A percentile compares a stretch with the other conserved stretches of the same genome.
phyloP scores from a whole-genome alignment of 2,113 vertebrate genomes.

The Lonchura striata region DNA sequence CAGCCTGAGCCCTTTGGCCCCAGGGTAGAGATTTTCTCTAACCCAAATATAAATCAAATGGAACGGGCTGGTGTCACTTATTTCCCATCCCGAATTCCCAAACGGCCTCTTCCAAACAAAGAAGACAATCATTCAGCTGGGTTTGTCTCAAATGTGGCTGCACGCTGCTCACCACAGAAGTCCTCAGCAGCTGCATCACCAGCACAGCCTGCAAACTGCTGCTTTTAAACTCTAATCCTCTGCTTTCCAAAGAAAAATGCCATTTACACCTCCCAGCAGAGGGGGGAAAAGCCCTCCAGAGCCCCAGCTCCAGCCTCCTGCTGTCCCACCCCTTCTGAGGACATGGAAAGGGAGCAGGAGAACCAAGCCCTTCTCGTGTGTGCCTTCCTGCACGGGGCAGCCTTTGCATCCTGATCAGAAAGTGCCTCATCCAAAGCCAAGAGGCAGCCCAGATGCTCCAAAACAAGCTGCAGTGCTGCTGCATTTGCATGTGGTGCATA shows the following conservation, averaged over 20 bases:
- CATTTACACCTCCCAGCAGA: not conserved
- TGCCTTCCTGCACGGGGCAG: not conserved
- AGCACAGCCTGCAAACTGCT: not conserved
- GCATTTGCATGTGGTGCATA: not conserved
- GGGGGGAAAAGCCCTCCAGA: not conserved
- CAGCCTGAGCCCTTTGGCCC: not conserved
- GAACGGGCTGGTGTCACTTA: not conserved
- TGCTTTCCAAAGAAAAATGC: not conserved
- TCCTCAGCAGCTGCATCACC: not conserved
- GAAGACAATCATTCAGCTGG: not conserved
- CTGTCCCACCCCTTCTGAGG: not conserved
- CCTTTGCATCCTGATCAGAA: not conserved
- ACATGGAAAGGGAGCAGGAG: fast-evolving
- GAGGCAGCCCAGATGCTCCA: not conserved
- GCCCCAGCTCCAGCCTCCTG: not conserved
- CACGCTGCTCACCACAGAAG: not conserved
- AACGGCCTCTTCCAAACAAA: not conserved
- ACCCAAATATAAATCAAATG: not conserved
- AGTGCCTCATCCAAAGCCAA: not conserved
- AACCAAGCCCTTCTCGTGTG: fast-evolving
- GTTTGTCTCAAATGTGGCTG: not conserved
- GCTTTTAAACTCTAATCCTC: not conserved
- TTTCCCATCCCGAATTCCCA: not conserved
- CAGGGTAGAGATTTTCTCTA: not conserved
- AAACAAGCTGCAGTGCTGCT: not conserved